These are phyloP conservation scores for Gobio gobio DNA, from an alignment of 2,113 vertebrate genomes.

Conservation along the genomic window DNA sequence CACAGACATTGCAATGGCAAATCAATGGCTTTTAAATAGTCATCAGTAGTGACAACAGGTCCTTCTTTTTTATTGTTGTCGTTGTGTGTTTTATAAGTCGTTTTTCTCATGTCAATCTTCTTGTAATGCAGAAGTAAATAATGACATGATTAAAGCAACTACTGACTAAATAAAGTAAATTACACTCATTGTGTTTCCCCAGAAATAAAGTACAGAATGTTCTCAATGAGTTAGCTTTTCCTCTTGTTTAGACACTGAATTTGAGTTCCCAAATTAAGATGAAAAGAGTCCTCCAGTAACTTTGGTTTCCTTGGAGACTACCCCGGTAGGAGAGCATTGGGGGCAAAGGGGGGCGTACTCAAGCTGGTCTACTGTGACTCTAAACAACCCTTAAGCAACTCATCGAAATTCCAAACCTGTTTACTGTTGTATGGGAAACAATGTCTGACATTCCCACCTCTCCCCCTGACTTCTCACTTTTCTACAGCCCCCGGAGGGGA, in stretches of 20 bases:
- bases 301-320: constrained; percentile 67
- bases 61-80: neutral
- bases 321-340: constrained; percentile 56
- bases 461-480: constrained; percentile 53
- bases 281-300: constrained; percentile 65
- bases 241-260: constrained; percentile 24
- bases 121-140: constrained; percentile 4
- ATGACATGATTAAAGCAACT: constrained; percentile 16
- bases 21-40: neutral
- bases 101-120: constrained; percentile 18
- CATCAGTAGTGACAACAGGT: constrained; percentile 4
- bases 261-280: constrained; percentile 44
- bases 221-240: constrained; percentile 12
- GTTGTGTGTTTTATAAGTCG: neutral
- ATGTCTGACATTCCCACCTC: constrained; percentile 59
- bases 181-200: neutral
- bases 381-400: constrained; percentile 73
- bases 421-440: constrained; percentile 67
- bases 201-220: constrained; percentile 31
- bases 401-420: constrained; percentile 77
- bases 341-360: constrained; percentile 58
- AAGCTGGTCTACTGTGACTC: constrained; percentile 70
- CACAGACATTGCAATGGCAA: neutral
- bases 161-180: constrained; percentile 6
- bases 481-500: constrained; percentile 4